A percentile compares a stretch with the other conserved stretches of the same genome.
Evolutionary conservation across 2,797 vertebrate genomes (phyloP).

Genomic region (Leptatherina wallacei): DNA sequence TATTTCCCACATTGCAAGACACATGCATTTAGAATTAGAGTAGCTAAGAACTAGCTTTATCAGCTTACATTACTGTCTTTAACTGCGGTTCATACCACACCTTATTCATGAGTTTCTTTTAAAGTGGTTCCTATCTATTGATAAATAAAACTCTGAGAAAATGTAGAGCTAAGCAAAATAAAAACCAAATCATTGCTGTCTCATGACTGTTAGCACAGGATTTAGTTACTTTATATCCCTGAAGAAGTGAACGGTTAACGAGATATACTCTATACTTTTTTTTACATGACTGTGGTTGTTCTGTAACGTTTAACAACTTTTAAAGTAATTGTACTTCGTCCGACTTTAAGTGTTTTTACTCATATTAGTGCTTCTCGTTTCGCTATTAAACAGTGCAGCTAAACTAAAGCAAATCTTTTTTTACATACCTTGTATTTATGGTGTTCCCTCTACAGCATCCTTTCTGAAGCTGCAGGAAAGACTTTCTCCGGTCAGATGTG

Average conservation of each 20-base stretch:
- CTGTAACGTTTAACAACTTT: neutral
- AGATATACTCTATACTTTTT: neutral
- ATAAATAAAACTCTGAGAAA: neutral
- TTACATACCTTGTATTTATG: constrained; percentile 45
- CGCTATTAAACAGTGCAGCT: neutral
- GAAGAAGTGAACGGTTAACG: neutral
- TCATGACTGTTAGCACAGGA: neutral
- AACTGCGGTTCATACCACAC: neutral
- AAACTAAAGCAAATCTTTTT: neutral
- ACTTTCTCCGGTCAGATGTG: constrained; percentile 62
- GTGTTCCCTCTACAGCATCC: constrained; percentile 53
- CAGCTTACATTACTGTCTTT: neutral
- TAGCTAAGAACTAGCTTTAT: neutral
- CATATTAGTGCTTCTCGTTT: fast-evolving
- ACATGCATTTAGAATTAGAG: neutral
- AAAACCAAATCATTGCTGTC: neutral
- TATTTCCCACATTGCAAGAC: neutral
- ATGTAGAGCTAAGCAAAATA: neutral
- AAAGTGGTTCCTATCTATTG: neutral
- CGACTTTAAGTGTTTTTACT: neutral
- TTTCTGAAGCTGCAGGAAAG: constrained; percentile 5
- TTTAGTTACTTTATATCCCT: neutral
- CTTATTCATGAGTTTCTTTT: neutral
- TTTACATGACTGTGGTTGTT: no score
- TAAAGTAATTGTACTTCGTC: neutral